Conservation (phyloP, 1,140 invertebrate genomes). For the Drosophila obscura region DNA sequence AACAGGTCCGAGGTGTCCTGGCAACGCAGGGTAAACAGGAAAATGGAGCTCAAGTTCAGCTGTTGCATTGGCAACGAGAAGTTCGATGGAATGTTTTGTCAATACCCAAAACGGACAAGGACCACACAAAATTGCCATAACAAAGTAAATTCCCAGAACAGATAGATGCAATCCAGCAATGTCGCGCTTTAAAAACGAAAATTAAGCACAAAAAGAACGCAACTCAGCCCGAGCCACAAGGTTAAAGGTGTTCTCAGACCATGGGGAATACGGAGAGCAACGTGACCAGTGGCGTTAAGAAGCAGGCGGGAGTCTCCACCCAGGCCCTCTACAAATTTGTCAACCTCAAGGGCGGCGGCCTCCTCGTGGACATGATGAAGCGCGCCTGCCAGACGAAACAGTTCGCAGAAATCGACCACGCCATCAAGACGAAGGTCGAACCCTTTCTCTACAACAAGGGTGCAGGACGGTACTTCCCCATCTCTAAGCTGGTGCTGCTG, state of each 20-base stretch:
- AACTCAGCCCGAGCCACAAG: constrained; percentile 11
- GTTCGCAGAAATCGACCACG: constrained; percentile 94
- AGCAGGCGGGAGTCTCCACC: constrained; percentile 93
- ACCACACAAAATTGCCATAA: constrained; percentile 26
- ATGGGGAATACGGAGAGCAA: constrained; percentile 98
- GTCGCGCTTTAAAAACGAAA: constrained; percentile 65
- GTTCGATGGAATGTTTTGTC: constrained; percentile 62
- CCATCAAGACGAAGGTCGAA: constrained; percentile 94
- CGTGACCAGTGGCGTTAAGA: constrained; percentile 95
- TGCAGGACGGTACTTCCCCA: constrained; percentile 93
- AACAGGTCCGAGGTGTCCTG: constrained; percentile 62
- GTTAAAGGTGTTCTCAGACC: constrained; percentile 4
- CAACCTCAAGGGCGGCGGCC: constrained; percentile 95
- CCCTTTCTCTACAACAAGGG: constrained; percentile 97
- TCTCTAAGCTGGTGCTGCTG: constrained; percentile 93
- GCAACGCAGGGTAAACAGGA: constrained; percentile 66
- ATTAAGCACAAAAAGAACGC: constrained; percentile 3
- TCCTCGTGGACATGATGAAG: constrained; percentile 97
- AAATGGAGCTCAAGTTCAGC: constrained; percentile 74
- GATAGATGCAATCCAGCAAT: constrained; percentile 38
- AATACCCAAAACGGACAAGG: constrained; percentile 53
- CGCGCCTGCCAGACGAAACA: constrained; percentile 94
- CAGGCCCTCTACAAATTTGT: constrained; percentile 93
- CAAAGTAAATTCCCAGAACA: constrained; percentile 40
- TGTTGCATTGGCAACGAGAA: constrained; percentile 74